Base-by-base conservation (phyloP, 2,888 invertebrate genomes). In the Rhaphigaster nebulosa region DNA sequence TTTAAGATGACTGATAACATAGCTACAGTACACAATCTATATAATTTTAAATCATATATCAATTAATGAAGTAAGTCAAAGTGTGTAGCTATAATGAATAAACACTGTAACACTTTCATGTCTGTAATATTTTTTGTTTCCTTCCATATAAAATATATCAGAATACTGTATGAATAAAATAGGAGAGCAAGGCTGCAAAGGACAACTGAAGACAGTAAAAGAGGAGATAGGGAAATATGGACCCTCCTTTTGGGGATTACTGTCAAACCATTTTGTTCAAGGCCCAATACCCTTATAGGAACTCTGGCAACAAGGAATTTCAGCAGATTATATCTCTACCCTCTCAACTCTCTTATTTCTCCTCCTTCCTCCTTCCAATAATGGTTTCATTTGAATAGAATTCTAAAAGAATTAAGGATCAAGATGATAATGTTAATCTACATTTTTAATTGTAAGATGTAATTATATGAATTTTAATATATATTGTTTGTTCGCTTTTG, bases 181-280 rank as follows among this genome's bases (percentile, higher is more conserved):
- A 84, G 45, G 6, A 84, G 45, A 84, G 84, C 84, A 84, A n/a
- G n/a, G 45, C 70, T 38, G 23, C 70, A 76, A 38, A 76, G 34
- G 70, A 76, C 70, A 38, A 38, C 34, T 76, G 70, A 76, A 76
- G 84, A 84, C 45, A 41, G 45, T 84, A 45, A 84, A 84, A 18
- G 84, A 84, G 45, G 23, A 84, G 84, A 45, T 84, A 41, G n/a
- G 84, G 84, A 50, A 84, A 84, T 45, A 45, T n/a, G n/a, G 84
- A 84, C 26, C 84, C 84, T 84, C 45, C 45, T 50, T 84, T 41
- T 84, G 45, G 38, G 84, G 84, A 84, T 84, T 84, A 84, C 84
- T 84, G 84, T 84, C 84, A 84, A 50, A 84, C 84, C 84, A 50
- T 84, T 84, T 50, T 50, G 45, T n/a, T n/a, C n/a, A 50, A 50